Conservation (phyloP, 2,888 invertebrate species). For the Fragum sueziense region DNA sequence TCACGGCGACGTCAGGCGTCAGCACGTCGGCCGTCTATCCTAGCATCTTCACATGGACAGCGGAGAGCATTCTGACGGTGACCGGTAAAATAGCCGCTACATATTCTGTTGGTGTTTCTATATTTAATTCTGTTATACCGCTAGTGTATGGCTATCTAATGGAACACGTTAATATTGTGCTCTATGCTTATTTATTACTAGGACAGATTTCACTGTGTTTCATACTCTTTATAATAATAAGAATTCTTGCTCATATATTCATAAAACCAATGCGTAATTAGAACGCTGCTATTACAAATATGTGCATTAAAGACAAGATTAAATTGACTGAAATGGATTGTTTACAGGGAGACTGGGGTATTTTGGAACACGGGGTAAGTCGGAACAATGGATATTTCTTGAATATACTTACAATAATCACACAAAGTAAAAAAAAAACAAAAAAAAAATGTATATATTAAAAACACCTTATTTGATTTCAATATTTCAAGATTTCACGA, state of each 20-base stretch:
- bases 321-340: too few species aligned
- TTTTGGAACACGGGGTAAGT: too few species aligned
- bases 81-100: constrained; percentile 59
- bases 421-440: too few species aligned
- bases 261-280: background rate
- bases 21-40: constrained; percentile 61
- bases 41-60: constrained; percentile 64
- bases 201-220: constrained; percentile 31
- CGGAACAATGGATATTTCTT: too few species aligned
- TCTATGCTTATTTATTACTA: constrained; percentile 57
- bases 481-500: too few species aligned
- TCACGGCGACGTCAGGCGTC: constrained; percentile 54
- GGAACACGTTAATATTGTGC: constrained; percentile 56
- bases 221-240: background rate
- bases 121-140: constrained; percentile 59
- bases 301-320: too few species aligned
- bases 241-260: background rate
- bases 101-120: constrained; percentile 55
- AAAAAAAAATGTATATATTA: too few species aligned
- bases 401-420: too few species aligned
- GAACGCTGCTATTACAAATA: background rate
- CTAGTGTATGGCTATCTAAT: constrained; percentile 61
- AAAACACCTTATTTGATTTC: too few species aligned
- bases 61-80: constrained; percentile 60
- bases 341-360: too few species aligned